Evolutionary conservation across 2,113 vertebrate species (phyloP), one percentile per base, ranked within the genome.

Genomic region (Hyla sarda): DNA sequence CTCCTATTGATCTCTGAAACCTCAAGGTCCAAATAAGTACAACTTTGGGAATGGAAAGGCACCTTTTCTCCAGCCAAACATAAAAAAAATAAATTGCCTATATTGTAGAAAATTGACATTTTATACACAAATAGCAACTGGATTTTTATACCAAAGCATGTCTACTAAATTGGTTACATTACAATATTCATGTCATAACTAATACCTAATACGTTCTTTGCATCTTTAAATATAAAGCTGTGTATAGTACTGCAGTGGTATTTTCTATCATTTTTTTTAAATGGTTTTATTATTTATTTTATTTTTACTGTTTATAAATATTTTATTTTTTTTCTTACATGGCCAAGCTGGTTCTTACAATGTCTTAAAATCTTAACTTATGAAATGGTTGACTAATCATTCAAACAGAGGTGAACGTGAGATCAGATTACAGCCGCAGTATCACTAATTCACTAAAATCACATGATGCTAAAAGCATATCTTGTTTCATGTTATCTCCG

Each of bases 401-500:
- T 88, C 89, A 72, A 89, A 41, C 34, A 82, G 87, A 60, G 89
- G 85, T 80, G 60, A 73, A 89, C 30, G 23, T 47, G 34, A 10
- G 89, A 87, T 92, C 90, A 84, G 88, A 30, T 77, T 87, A 58
- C 74, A 89, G 87, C 81, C 82, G 19, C 83, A 88, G 88, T 81
- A 37, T 92, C 89, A 89, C 92, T 91, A 93, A 91, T 90, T 92
- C 89, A 92, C 87, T 93, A 78, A 16, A 88, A 90, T 91, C 94
- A 93, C 88, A 89, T 93, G 94, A 94, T 89, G 87, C 87, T 89
- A 89, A 90, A 89, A 84, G 88, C 14, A 87, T 94, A 95, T 97
- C 95, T 94, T 88, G 90, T 96, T 96, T 95, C 96, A 90, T 91
- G 91, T 92, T 90, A 87, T 88, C 90, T 88, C 89, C 93, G 93